Evolutionary conservation across 2,113 vertebrate species (phyloP).

Genomic region (Hiodon alosoides): DNA sequence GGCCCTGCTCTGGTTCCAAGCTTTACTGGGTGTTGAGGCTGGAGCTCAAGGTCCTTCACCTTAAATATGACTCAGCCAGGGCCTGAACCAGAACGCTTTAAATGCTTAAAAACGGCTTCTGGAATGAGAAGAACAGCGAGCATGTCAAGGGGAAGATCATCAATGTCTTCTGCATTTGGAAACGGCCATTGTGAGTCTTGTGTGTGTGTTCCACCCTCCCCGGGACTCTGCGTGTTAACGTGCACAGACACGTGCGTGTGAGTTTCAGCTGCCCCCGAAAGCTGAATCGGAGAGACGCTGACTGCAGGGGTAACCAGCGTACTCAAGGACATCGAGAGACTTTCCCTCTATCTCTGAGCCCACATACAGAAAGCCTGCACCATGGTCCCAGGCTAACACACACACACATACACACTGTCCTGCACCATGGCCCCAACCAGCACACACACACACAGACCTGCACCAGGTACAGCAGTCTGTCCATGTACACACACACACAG

Average conservation of each 20-base stretch:
- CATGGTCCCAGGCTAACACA: background rate
- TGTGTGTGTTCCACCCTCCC: no score
- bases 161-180: no score
- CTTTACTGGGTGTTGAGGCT: no score
- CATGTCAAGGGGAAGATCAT: no score
- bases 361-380: background rate
- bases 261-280: background rate
- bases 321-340: background rate
- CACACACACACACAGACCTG: constrained; percentile 9
- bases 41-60: no score
- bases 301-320: background rate
- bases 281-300: background rate
- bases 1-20: no score
- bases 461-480: background rate
- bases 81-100: no score
- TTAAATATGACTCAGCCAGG: no score
- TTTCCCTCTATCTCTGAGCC: background rate
- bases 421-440: background rate
- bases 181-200: no score
- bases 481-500: constrained; percentile 7
- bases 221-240: background rate
- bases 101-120: no score
- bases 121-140: no score
- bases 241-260: background rate
- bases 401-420: background rate